A percentile compares a stretch with the other conserved stretches of the same genome.
phyloP scores from a whole-genome alignment of 2,797 vertebrate genomes.

The Halcyon chelicuti region DNA sequence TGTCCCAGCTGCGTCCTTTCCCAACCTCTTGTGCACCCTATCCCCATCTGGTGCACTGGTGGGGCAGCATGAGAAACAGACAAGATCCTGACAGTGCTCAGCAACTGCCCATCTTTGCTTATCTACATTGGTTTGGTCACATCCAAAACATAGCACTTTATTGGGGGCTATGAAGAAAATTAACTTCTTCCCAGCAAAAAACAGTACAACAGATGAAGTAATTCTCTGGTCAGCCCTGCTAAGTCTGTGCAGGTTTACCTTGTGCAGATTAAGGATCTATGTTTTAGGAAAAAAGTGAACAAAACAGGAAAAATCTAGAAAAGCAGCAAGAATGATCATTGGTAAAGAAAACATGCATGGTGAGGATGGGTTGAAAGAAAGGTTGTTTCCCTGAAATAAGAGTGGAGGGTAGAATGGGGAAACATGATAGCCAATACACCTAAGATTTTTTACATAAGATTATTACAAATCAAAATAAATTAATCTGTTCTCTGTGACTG shows the following conservation, averaged over 20 bases:
- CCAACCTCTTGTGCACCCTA: not conserved
- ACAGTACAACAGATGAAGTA: not conserved
- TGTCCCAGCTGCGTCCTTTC: not conserved
- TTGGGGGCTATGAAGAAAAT: not conserved
- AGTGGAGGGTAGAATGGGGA: not conserved
- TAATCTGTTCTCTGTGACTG: not conserved
- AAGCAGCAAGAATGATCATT: not conserved
- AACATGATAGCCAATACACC: not conserved
- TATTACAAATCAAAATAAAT: not conserved
- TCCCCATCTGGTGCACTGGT: rapidly evolving
- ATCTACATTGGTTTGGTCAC: not conserved
- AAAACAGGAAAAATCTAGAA: not conserved
- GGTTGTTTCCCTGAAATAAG: not conserved
- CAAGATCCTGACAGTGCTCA: not conserved
- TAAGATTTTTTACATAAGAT: not conserved
- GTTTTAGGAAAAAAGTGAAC: not conserved
- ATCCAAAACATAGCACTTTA: not conserved
- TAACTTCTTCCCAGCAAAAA: not conserved
- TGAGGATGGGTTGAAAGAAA: not conserved
- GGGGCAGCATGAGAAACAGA: not conserved
- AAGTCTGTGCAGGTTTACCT: not conserved
- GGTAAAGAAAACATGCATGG: not conserved
- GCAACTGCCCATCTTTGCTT: not conserved
- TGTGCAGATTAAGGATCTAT: not conserved
- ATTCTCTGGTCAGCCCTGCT: not conserved